Base-by-base conservation (phyloP, 2,113 vertebrate species). In the Hymenochirus boettgeri region DNA sequence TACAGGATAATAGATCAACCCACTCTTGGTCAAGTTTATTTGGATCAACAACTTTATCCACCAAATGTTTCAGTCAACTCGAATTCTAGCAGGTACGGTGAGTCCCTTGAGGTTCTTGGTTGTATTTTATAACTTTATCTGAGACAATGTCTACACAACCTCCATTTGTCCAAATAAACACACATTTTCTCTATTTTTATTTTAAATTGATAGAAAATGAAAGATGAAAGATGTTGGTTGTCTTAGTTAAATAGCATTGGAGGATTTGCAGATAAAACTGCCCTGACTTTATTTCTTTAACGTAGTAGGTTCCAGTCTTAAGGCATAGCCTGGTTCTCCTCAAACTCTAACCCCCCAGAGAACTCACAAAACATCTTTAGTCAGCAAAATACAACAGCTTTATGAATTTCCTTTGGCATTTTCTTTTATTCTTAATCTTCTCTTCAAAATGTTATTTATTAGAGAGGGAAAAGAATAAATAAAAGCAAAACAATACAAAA, bases 381-480 rank as follows among this genome's bases (percentile, higher is more conserved):
- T 13, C 33, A 35, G 10, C 8, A n/a, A n/a, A n/a, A n/a, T n/a
- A n/a, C n/a, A 7, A 13, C 9, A 3, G 33, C 15, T 35, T 35
- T 35, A 48, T 9, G 46, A 22, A 22, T 7, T 22, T 48, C 12
- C 21, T 22, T 19, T 19, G 7, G 11, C 21, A 7, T 48, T 21
- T 19, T 19, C 22, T 48, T 48, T 42, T 42, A 3, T n/a, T 42
- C 17, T 39, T 39, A 39, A 33, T 33, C 7, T 33, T 52, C n/a
- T n/a, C n/a, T n/a, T n/a, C n/a, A n/a, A 62, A 62, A 62, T 24
- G 52, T 62, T 53, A 52, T 51, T 53, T 39, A 35, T 31, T 50
- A 62, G 31, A 50, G 37, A 62, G 35, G 33, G 18, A 39, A 42
- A 19, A 50, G 27, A 18, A 22, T 46, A 45, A 57, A 4, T 33